Evolutionary conservation across 2,888 invertebrate genomes (phyloP).

Genomic region (Argynnis bischoffii): DNA sequence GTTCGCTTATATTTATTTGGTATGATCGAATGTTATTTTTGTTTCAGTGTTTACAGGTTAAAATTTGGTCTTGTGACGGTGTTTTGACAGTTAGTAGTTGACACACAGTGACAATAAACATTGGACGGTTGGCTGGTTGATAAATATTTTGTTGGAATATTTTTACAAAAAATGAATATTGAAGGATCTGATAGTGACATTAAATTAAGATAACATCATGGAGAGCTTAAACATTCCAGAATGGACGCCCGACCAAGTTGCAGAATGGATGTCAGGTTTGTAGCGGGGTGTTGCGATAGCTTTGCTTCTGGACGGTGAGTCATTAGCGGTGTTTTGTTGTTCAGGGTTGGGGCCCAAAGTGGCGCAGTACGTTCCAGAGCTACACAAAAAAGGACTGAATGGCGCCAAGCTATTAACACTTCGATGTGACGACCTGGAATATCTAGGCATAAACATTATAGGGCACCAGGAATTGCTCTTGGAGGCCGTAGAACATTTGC

Average conservation of each 20-base stretch:
- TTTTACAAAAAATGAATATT: slow-evolving; percentile 35
- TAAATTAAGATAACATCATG: slow-evolving; percentile 49
- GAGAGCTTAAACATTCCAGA: slow-evolving; percentile 86
- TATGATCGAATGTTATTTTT: not conserved
- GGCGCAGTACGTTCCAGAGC: slow-evolving; percentile 89
- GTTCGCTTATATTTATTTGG: too few relatives aligned
- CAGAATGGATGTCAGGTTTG: slow-evolving; percentile 93
- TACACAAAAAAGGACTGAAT: slow-evolving; percentile 90
- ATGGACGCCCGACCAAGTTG: slow-evolving; percentile 95
- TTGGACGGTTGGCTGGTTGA: slow-evolving; percentile 28
- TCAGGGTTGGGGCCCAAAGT: slow-evolving; percentile 90
- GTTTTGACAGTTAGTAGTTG: slow-evolving; percentile 23
- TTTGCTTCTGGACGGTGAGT: slow-evolving; percentile 45
- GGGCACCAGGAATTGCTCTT: slow-evolving; percentile 97
- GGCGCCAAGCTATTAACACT: slow-evolving; percentile 92
- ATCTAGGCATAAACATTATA: slow-evolving; percentile 91
- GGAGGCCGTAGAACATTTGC: slow-evolving; percentile 94
- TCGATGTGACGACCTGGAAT: slow-evolving; percentile 93
- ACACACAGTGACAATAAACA: slow-evolving; percentile 33
- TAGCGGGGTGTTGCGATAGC: slow-evolving; percentile 44
- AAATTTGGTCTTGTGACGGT: slow-evolving; percentile 21
- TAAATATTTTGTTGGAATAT: slow-evolving; percentile 26
- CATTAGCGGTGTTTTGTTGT: slow-evolving; percentile 41
- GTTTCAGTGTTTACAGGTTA: not conserved
- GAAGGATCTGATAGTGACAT: slow-evolving; percentile 24